These are phyloP conservation scores for Piscicola geometra DNA, from an alignment of 2,888 invertebrate species.

Conservation along the genomic window DNA sequence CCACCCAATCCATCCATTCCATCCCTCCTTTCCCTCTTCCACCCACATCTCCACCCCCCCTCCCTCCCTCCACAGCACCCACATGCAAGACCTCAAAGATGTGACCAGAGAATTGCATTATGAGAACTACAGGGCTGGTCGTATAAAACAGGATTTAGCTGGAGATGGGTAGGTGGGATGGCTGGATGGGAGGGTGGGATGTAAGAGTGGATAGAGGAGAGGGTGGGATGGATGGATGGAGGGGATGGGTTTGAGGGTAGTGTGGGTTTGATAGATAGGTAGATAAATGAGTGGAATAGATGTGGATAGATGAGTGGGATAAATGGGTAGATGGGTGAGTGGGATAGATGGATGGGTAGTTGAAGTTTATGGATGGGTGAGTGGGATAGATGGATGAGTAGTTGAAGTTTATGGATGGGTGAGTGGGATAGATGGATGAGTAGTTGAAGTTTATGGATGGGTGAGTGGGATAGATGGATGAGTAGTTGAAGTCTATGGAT, in stretches of 20 bases:
- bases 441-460: too few relatives aligned
- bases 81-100: conserved; percentile 46
- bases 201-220: background rate
- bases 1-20: background rate
- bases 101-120: conserved; percentile 45
- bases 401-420: too few relatives aligned
- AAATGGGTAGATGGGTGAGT: too few relatives aligned
- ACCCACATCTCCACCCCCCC: background rate
- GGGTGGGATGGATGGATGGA: background rate
- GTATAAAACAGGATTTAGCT: conserved; percentile 65
- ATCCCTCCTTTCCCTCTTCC: background rate
- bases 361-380: too few relatives aligned
- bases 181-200: background rate
- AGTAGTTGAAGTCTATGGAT: too few relatives aligned
- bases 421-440: too few relatives aligned
- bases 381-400: too few relatives aligned
- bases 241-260: background rate
- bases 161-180: background rate
- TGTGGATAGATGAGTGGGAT: too few relatives aligned
- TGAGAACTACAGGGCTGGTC: conserved; percentile 60
- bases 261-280: too few relatives aligned
- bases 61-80: conserved; percentile 42
- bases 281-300: too few relatives aligned
- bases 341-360: too few relatives aligned
- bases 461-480: too few relatives aligned